A percentile compares a stretch with the other conserved stretches of the same genome.
Conservation (phyloP, 2,113 vertebrate species). For the Neolamprologus ventralis region DNA sequence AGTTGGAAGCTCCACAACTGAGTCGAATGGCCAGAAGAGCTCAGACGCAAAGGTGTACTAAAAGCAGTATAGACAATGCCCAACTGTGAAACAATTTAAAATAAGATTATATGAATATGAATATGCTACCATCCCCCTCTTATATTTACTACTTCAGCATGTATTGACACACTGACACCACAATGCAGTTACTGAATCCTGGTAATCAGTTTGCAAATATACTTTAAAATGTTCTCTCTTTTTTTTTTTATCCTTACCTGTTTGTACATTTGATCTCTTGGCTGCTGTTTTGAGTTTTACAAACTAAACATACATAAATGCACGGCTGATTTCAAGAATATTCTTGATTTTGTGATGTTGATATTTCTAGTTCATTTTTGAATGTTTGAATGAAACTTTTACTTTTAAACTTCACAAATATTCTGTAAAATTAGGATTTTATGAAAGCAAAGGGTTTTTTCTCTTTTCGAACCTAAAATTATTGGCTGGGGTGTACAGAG, state of each 20-base stretch:
- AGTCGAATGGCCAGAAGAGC: neutral
- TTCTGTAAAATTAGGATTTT: neutral
- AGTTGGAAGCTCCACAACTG: neutral
- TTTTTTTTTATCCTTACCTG: neutral
- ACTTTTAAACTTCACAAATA: neutral
- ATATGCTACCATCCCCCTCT: neutral
- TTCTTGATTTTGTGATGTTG: neutral
- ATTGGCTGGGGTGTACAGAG: neutral
- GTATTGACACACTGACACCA: neutral
- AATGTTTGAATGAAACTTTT: neutral
- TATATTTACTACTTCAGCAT: neutral
- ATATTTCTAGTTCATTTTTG: neutral
- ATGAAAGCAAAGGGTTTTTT: neutral
- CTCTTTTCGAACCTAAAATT: neutral
- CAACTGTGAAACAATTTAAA: neutral
- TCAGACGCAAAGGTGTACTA: neutral
- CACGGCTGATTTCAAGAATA: fast-evolving
- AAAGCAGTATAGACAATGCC: neutral
- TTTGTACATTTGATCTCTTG: neutral
- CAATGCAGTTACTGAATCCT: neutral
- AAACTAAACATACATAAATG: neutral
- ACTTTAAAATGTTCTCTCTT: neutral
- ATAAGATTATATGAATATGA: neutral
- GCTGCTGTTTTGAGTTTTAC: neutral
- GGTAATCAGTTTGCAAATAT: neutral